These are phyloP conservation scores for Gnathonemus echidnorhynchus DNA, from an alignment of 2,113 vertebrate species.

Conservation along the genomic window DNA sequence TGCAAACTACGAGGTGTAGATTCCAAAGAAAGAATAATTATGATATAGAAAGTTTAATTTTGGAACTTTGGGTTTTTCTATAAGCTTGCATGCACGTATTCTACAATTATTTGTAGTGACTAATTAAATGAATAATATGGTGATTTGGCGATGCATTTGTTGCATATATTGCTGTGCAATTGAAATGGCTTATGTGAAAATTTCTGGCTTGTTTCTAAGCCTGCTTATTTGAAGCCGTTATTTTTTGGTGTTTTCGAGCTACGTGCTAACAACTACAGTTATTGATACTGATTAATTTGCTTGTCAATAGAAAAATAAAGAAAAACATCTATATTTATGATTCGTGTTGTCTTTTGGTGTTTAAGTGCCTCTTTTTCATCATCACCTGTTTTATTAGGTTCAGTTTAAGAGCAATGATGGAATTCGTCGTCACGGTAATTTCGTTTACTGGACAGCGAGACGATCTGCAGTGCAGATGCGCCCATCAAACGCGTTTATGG, in stretches of 20 bases:
- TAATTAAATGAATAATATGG: not conserved
- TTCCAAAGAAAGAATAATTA: not conserved
- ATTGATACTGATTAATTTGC: not conserved
- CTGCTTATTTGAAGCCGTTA: not conserved
- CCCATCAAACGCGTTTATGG: not conserved
- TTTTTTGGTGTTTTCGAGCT: not conserved
- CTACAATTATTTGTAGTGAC: not conserved
- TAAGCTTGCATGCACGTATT: not conserved
- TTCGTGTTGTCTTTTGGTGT: not conserved
- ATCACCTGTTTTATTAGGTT: not conserved
- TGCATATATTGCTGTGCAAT: slow-evolving; percentile 9
- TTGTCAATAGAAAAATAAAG: not conserved
- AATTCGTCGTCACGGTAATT: not conserved
- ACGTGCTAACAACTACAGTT: not conserved
- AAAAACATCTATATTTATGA: not conserved
- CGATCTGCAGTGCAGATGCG: not conserved
- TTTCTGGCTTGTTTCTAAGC: not conserved
- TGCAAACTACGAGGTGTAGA: not conserved
- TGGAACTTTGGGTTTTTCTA: not conserved
- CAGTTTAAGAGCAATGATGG: not conserved
- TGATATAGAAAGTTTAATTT: not conserved
- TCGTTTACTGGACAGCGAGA: not conserved
- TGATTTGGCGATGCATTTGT: not conserved
- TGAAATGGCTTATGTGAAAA: not conserved
- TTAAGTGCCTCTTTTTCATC: not conserved